These are phyloP conservation scores for Limnodromus scolopaceus DNA, from an alignment of 2,797 vertebrate genomes.

Conservation along the genomic window DNA sequence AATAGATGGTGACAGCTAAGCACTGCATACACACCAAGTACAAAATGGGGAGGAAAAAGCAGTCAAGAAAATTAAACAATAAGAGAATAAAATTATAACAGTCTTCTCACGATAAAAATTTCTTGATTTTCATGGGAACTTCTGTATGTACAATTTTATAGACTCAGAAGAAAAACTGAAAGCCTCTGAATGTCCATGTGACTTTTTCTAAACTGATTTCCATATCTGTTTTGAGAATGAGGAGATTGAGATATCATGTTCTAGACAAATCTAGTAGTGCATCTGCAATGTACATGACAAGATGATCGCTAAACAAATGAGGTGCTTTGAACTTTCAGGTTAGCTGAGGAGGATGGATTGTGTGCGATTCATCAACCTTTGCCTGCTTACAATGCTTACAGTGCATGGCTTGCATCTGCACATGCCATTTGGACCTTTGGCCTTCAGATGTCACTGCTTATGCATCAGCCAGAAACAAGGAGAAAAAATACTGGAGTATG, in stretches of 20 bases:
- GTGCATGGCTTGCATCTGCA: background rate
- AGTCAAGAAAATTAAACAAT: background rate
- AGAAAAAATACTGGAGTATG: background rate
- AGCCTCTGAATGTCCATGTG: background rate
- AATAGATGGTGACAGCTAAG: background rate
- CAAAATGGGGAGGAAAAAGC: background rate
- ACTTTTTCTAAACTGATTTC: background rate
- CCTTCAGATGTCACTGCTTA: background rate
- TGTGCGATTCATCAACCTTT: background rate
- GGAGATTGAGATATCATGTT: background rate
- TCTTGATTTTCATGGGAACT: background rate
- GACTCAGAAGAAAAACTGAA: background rate
- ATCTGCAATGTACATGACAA: background rate
- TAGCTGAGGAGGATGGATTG: background rate
- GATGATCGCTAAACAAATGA: background rate
- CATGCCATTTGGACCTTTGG: background rate
- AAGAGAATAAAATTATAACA: background rate
- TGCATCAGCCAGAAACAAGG: background rate
- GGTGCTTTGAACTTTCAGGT: background rate
- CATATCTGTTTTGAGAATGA: background rate
- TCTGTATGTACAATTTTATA: background rate
- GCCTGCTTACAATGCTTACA: rapidly evolving
- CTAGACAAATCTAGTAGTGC: background rate
- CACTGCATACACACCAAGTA: background rate
- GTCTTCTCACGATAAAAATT: rapidly evolving